These are phyloP conservation scores for Pantala flavescens DNA, from an alignment of 1,140 invertebrate species.

Conservation along the genomic window DNA sequence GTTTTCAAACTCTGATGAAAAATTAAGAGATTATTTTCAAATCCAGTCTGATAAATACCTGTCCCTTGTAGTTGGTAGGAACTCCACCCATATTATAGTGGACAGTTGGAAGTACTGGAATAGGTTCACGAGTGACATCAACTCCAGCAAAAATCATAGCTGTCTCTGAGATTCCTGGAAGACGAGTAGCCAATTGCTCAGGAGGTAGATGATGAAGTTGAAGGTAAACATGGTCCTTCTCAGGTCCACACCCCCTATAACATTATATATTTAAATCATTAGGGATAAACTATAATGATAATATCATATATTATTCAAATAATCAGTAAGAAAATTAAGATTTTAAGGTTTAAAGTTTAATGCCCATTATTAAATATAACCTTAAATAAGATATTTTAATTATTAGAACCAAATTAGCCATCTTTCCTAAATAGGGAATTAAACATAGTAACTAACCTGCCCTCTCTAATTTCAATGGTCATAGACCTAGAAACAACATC, in stretches of 20 bases:
- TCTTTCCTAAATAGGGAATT: too few relatives aligned
- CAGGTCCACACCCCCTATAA: slow-evolving; percentile 80
- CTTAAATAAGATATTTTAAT: too few relatives aligned
- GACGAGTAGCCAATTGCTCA: slow-evolving; percentile 73
- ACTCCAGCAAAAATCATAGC: slow-evolving; percentile 98
- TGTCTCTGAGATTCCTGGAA: slow-evolving; percentile 82
- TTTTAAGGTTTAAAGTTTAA: too few relatives aligned
- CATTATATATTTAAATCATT: background rate
- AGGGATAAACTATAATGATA: too few relatives aligned
- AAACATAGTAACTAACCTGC: slow-evolving; percentile 39
- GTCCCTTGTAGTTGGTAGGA: slow-evolving; percentile 92
- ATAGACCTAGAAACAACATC: slow-evolving; percentile 95
- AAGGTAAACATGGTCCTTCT: slow-evolving; percentile 95
- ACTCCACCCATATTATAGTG: slow-evolving; percentile 99
- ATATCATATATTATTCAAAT: too few relatives aligned
- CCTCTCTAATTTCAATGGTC: slow-evolving; percentile 97
- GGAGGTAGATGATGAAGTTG: slow-evolving; percentile 93
- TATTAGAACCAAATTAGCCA: too few relatives aligned
- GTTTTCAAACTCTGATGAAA: too few relatives aligned
- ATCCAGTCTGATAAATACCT: slow-evolving; percentile 47
- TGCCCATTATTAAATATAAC: too few relatives aligned
- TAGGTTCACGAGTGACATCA: slow-evolving; percentile 93
- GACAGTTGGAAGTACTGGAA: slow-evolving; percentile 94
- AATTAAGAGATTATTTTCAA: background rate
- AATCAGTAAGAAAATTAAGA: too few relatives aligned